phyloP scores from a whole-genome alignment of 2,113 vertebrate species.

The Syrrhaptes paradoxus region DNA sequence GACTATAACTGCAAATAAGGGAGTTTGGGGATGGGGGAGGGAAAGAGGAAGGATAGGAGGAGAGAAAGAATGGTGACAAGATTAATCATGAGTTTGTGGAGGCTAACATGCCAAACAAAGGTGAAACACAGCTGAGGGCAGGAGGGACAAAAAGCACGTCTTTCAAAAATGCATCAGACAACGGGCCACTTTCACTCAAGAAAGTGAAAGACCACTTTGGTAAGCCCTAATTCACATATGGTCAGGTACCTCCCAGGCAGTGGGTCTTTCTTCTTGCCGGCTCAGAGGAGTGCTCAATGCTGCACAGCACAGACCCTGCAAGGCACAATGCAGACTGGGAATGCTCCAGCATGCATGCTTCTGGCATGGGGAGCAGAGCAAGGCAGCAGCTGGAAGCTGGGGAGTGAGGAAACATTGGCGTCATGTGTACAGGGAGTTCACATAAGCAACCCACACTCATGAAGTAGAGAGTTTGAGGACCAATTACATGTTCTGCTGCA shows the following conservation, averaged over 20 bases:
- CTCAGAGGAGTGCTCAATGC: rapidly evolving
- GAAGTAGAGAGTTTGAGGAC: not conserved
- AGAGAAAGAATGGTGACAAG: not conserved
- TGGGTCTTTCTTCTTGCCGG: not conserved
- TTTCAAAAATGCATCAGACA: not conserved
- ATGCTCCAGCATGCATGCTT: not conserved
- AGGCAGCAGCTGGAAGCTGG: not conserved
- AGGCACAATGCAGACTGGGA: not conserved
- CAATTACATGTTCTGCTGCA: not conserved
- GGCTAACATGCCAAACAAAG: not conserved
- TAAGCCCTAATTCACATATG: not conserved
- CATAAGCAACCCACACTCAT: not conserved
- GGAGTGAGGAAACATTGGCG: rapidly evolving
- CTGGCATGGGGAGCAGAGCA: not conserved
- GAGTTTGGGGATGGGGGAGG: not conserved
- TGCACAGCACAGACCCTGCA: not conserved
- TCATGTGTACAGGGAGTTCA: not conserved
- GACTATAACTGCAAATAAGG: slow-evolving; percentile 21
- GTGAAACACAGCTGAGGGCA: not conserved
- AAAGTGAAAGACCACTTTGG: not conserved
- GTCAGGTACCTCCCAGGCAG: not conserved
- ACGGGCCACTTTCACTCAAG: not conserved
- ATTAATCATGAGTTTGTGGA: not conserved
- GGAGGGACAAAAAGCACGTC: not conserved
- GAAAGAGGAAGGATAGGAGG: not conserved